These are phyloP conservation scores for Galerucella pusilla DNA, from an alignment of 2,888 invertebrate species.

Conservation along the genomic window DNA sequence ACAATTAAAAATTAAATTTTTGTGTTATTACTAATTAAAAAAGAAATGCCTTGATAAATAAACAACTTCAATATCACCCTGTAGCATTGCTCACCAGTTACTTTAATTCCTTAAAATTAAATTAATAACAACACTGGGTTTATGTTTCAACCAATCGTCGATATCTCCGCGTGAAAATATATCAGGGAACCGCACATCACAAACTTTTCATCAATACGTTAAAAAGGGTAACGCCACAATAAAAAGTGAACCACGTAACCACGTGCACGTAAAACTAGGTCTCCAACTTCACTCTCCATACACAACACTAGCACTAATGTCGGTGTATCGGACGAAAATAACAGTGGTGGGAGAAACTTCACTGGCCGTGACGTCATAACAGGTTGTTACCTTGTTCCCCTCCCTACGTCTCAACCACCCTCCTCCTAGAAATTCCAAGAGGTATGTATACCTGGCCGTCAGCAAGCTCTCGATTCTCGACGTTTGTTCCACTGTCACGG, in stretches of 20 bases:
- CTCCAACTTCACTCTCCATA: constrained; percentile 45
- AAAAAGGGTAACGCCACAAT: constrained; percentile 23
- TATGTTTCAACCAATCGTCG: background rate
- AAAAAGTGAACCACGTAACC: constrained; percentile 35
- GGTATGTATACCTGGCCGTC: constrained; percentile 59
- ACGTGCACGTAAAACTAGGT: constrained; percentile 40
- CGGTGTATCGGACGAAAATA: constrained; percentile 31
- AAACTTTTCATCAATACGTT: background rate
- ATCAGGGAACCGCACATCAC: constrained; percentile 2
- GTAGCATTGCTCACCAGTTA: background rate
- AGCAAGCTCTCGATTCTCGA: constrained; percentile 34
- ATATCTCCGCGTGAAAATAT: constrained; percentile 10
- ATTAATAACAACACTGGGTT: background rate
- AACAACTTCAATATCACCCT: background rate
- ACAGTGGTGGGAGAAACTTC: constrained; percentile 50
- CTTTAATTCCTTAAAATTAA: background rate
- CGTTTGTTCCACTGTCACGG: constrained; percentile 63
- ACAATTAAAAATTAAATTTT: too few species aligned
- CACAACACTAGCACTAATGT: constrained; percentile 47
- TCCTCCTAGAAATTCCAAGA: constrained; percentile 57
- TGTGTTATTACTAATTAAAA: background rate
- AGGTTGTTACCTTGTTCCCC: constrained; percentile 64
- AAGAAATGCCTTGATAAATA: background rate
- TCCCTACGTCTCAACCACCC: constrained; percentile 13
- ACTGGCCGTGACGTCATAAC: constrained; percentile 63